Evolutionary conservation across 2,797 vertebrate genomes (phyloP).

Genomic region (Xenops minutus): DNA sequence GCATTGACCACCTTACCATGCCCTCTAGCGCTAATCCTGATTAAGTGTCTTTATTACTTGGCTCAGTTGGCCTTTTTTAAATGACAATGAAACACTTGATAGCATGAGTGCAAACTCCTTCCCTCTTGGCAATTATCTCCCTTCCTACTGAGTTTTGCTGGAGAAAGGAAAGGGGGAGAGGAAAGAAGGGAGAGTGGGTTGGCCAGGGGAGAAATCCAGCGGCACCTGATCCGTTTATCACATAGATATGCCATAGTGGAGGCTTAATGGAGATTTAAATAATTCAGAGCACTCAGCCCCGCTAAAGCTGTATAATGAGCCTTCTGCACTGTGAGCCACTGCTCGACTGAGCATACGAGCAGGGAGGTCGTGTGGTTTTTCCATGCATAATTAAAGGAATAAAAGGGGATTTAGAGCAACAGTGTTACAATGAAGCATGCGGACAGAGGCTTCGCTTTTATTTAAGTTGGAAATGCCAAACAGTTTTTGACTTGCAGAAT

Average conservation of each 20-base stretch:
- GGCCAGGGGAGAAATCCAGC: constrained; percentile 66
- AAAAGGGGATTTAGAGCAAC: constrained; percentile 66
- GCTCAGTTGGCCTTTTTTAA: constrained; percentile 60
- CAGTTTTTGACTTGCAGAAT: constrained; percentile 39
- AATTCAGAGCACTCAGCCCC: constrained; percentile 85
- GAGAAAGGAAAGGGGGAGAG: constrained; percentile 10
- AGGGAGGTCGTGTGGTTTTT: constrained; percentile 74
- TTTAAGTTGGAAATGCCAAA: constrained; percentile 54
- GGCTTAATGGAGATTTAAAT: constrained; percentile 89
- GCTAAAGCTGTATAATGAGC: constrained; percentile 85
- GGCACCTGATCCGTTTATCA: constrained; percentile 80
- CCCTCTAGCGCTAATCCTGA: constrained; percentile 53
- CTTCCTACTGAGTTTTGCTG: constrained; percentile 39
- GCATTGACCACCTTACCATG: constrained; percentile 57
- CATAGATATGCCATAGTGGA: constrained; percentile 77
- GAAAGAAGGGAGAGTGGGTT: not conserved
- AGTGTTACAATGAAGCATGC: constrained; percentile 72
- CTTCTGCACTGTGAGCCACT: constrained; percentile 74
- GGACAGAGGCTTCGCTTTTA: constrained; percentile 53
- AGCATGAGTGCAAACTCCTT: constrained; percentile 13
- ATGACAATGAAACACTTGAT: constrained; percentile 40
- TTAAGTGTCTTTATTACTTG: constrained; percentile 65
- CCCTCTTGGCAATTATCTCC: constrained; percentile 48
- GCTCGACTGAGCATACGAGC: constrained; percentile 66
- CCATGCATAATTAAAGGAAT: constrained; percentile 67